These are phyloP conservation scores for Seriola rivoliana DNA, from an alignment of 2,113 vertebrate species.

Conservation along the genomic window DNA sequence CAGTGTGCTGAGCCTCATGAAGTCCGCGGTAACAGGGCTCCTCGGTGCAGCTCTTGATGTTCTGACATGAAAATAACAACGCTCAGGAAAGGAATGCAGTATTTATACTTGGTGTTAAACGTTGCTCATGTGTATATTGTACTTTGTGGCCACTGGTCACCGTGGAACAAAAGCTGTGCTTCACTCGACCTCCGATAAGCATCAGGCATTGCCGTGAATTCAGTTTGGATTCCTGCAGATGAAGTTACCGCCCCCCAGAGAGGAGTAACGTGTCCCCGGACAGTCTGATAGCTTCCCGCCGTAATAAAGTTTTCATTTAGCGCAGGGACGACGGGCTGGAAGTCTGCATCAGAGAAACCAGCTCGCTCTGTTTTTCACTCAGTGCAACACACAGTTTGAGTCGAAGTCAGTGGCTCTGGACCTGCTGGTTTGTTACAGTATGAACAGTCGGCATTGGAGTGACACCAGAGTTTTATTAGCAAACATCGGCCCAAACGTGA, in stretches of 20 bases:
- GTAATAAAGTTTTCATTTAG: conserved; percentile 15
- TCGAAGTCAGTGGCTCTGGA: too few relatives aligned
- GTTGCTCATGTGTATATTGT: not conserved
- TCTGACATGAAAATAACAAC: not conserved
- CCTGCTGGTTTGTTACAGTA: too few relatives aligned
- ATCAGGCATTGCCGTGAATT: not conserved
- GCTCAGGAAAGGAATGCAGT: not conserved
- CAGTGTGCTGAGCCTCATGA: conserved; percentile 8
- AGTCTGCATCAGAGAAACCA: too few relatives aligned
- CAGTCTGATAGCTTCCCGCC: not conserved
- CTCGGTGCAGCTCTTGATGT: not conserved
- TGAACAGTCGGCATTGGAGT: too few relatives aligned
- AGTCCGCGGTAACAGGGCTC: not conserved
- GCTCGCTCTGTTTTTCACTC: too few relatives aligned
- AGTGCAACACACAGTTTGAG: too few relatives aligned
- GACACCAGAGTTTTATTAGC: too few relatives aligned
- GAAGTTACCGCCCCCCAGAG: conserved; percentile 17
- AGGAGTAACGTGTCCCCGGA: conserved; percentile 4
- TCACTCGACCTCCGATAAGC: too few relatives aligned
- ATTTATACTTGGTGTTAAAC: not conserved
- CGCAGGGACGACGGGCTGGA: not conserved
- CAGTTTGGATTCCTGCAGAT: not conserved
- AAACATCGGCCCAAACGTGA: too few relatives aligned
- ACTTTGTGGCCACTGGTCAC: not conserved
- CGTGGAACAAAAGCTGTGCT: too few relatives aligned